Percentiles rank a stretch among this genome's conserved stretches.
These are phyloP conservation scores for Leptopilina drosophilae DNA, from an alignment of 2,888 invertebrate genomes.

Conservation along the genomic window DNA sequence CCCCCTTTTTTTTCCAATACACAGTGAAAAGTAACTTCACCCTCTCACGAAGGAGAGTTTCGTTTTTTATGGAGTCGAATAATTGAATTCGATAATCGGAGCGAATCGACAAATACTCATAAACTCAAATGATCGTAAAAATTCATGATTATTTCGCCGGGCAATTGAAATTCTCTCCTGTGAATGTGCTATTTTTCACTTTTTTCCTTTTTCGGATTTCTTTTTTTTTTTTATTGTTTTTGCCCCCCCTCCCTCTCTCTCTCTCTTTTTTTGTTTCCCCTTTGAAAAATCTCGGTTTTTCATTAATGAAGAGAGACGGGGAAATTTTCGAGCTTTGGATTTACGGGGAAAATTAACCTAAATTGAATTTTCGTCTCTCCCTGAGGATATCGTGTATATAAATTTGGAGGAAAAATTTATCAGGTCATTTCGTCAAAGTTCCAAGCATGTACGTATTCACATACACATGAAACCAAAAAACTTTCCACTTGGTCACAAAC, in stretches of 20 bases:
- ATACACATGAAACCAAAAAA: background rate
- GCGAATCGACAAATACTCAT: constrained; percentile 30
- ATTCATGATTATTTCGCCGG: background rate
- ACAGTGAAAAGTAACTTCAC: no score
- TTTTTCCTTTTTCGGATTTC: no score
- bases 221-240: background rate
- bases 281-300: background rate
- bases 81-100: constrained; percentile 15
- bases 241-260: no score
- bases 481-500: constrained; percentile 19
- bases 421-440: background rate
- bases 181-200: background rate
- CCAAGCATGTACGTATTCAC: no score
- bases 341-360: constrained; percentile 15
- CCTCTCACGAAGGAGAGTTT: background rate
- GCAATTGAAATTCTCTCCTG: constrained; percentile 17
- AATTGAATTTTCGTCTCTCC: constrained; percentile 9
- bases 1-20: no score
- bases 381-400: background rate
- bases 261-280: background rate
- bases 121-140: constrained; percentile 22
- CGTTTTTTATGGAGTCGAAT: constrained; percentile 10
- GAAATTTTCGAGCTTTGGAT: background rate
- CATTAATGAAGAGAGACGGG: background rate
- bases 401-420: constrained; percentile 21